Evolutionary conservation across 2,888 invertebrate genomes (phyloP).

Genomic region (Catocala nupta): DNA sequence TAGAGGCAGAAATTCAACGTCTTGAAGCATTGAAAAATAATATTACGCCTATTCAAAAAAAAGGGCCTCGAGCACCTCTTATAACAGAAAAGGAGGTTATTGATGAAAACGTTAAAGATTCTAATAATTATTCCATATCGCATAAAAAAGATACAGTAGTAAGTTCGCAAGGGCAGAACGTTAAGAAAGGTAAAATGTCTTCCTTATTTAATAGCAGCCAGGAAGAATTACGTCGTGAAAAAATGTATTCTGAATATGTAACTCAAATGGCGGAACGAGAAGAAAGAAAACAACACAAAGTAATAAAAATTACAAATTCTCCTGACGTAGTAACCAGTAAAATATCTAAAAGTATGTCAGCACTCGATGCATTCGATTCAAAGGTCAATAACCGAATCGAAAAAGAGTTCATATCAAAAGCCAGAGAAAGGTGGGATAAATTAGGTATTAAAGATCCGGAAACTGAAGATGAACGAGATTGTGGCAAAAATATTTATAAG

Average conservation of each 20-base stretch:
- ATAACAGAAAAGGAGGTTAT: slow-evolving; percentile 70
- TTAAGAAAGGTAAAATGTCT: slow-evolving; percentile 63
- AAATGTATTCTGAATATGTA: slow-evolving; percentile 95
- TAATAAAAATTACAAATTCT: slow-evolving; percentile 92
- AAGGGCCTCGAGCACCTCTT: slow-evolving; percentile 76
- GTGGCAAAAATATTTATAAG: slow-evolving; percentile 67
- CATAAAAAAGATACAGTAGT: slow-evolving; percentile 79
- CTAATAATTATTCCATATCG: slow-evolving; percentile 76
- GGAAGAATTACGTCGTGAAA: slow-evolving; percentile 91
- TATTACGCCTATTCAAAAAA: slow-evolving; percentile 48
- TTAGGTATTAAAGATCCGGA: slow-evolving; percentile 90
- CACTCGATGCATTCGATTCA: slow-evolving; percentile 69
- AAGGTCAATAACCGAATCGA: slow-evolving; percentile 88
- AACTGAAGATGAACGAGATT: slow-evolving; percentile 87
- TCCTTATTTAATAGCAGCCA: slow-evolving; percentile 88
- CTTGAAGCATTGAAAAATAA: slow-evolving; percentile 83
- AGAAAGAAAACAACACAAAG: slow-evolving; percentile 92
- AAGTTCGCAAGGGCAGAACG: slow-evolving; percentile 48
- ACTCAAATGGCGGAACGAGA: slow-evolving; percentile 92
- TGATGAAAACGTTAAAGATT: slow-evolving; percentile 58
- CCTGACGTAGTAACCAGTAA: slow-evolving; percentile 58
- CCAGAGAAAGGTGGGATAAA: slow-evolving; percentile 91
- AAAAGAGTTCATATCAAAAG: slow-evolving; percentile 92
- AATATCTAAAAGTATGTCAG: slow-evolving; percentile 76
- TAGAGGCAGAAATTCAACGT: slow-evolving; percentile 89